Conservation (phyloP, 2,888 invertebrate species). For the Xanthorhoe designata region DNA sequence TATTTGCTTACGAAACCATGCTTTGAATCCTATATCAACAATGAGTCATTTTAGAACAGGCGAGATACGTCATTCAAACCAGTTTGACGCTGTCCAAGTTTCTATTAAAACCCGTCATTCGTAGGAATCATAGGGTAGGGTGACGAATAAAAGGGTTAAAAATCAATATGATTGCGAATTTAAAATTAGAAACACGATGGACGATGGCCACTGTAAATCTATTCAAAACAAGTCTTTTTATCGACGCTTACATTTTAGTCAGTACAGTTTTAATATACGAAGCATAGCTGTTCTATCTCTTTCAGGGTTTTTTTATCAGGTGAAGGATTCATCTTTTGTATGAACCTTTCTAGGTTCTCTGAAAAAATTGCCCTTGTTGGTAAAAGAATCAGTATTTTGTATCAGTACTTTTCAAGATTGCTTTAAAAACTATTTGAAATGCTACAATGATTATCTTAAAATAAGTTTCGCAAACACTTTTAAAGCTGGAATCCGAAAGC, state of each 20-base stretch:
- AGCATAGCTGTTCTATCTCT: too few relatives aligned
- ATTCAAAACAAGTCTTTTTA: neutral
- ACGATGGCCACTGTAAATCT: neutral
- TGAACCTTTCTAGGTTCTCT: too few relatives aligned
- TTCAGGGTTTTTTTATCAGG: too few relatives aligned
- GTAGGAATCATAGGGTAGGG: slow-evolving; percentile 40
- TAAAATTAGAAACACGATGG: neutral
- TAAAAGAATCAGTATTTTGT: too few relatives aligned
- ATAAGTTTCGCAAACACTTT: slow-evolving; percentile 23
- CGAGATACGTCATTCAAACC: slow-evolving; percentile 36
- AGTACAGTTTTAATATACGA: too few relatives aligned
- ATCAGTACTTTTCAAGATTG: too few relatives aligned
- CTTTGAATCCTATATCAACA: slow-evolving; percentile 33
- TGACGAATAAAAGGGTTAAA: slow-evolving; percentile 45
- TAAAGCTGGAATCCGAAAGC: slow-evolving; percentile 39
- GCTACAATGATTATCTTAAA: slow-evolving; percentile 2
- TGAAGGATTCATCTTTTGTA: too few relatives aligned
- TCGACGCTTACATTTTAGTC: too few relatives aligned
- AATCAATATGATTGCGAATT: slow-evolving; percentile 46
- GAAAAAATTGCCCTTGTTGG: too few relatives aligned
- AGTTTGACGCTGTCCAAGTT: slow-evolving; percentile 42
- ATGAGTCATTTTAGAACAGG: slow-evolving; percentile 37
- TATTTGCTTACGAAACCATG: slow-evolving; percentile 40
- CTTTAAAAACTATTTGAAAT: too few relatives aligned
- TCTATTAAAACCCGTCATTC: slow-evolving; percentile 24